Conservation (phyloP, 2,797 vertebrate species). For the Xenops minutus region DNA sequence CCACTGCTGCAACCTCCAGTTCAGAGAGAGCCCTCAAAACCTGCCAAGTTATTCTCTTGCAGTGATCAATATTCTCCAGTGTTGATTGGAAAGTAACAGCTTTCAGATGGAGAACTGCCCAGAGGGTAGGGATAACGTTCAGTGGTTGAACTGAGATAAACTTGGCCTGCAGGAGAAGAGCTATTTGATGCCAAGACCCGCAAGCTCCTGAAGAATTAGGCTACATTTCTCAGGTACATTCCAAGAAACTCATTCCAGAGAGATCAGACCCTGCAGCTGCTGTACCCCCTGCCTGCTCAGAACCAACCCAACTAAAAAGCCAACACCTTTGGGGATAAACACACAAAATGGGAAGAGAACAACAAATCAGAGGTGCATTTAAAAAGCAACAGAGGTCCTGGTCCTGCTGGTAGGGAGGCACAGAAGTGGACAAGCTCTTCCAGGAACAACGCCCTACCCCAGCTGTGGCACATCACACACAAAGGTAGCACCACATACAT, state of each 20-base stretch:
- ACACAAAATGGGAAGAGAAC: neutral
- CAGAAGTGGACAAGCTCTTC: neutral
- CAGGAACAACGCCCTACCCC: neutral
- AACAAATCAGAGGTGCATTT: neutral
- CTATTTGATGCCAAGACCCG: neutral
- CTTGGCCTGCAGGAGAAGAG: neutral
- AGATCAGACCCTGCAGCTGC: constrained; percentile 25
- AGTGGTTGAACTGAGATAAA: neutral
- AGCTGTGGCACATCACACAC: neutral
- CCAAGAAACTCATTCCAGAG: neutral
- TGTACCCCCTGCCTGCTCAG: neutral
- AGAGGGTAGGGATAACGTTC: neutral
- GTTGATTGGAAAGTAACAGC: neutral
- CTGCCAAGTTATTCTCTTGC: neutral
- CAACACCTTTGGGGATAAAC: neutral
- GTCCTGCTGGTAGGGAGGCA: neutral
- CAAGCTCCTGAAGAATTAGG: neutral
- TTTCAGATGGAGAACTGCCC: neutral
- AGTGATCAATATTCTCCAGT: neutral
- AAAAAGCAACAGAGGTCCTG: neutral
- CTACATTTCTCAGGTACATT: neutral
- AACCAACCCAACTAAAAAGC: neutral
- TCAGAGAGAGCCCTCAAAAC: neutral
- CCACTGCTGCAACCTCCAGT: neutral
- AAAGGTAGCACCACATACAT: neutral